Conservation (phyloP, 2,113 vertebrate genomes). For the Plectropomus leopardus region DNA sequence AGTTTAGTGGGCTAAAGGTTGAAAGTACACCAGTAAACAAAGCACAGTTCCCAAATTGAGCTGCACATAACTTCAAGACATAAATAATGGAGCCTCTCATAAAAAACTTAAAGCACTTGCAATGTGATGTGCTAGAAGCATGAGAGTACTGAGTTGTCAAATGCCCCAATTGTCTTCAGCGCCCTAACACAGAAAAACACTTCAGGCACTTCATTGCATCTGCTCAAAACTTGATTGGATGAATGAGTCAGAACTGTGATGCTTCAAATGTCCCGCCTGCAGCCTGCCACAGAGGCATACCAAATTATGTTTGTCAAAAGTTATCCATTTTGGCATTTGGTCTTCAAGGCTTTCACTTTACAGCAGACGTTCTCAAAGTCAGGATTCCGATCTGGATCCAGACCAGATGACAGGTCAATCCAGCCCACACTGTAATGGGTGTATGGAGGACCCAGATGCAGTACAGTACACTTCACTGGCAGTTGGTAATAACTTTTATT, state of each 20-base stretch:
- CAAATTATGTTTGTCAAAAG: slow-evolving; percentile 2
- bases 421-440: no score
- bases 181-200: slow-evolving; percentile 3
- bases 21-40: background rate
- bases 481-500: no score
- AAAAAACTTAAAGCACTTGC: slow-evolving; percentile 22
- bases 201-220: slow-evolving; percentile 17
- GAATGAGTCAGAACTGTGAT: slow-evolving; percentile 22
- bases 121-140: slow-evolving; percentile 11
- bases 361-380: no score
- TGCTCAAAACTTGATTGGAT: slow-evolving; percentile 16
- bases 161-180: slow-evolving; percentile 30
- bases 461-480: no score
- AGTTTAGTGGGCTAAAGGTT: background rate
- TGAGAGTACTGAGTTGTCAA: slow-evolving; percentile 5
- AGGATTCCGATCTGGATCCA: no score
- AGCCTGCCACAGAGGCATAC: background rate
- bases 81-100: slow-evolving; percentile 19
- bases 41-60: slow-evolving; percentile 2
- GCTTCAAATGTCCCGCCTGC: background rate
- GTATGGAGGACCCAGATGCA: no score
- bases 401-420: no score
- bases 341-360: slow-evolving; percentile 10
- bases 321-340: background rate
- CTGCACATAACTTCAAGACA: slow-evolving; percentile 1